A percentile compares a stretch with the other conserved stretches of the same genome.
These are phyloP conservation scores for Tichodroma muraria DNA, from an alignment of 2,113 vertebrate genomes.

Conservation along the genomic window DNA sequence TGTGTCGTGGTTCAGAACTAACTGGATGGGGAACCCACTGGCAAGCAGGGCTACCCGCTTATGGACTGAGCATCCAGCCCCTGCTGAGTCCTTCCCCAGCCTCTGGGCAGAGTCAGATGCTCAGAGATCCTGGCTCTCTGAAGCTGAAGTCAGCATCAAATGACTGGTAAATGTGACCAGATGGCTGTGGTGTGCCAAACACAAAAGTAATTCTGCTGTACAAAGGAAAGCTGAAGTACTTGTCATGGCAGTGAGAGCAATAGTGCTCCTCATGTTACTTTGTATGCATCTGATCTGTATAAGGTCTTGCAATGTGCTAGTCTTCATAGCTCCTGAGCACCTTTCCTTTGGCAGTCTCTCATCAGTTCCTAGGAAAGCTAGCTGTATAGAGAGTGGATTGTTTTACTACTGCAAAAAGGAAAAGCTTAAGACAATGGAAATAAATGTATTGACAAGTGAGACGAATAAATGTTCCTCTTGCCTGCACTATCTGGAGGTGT, in stretches of 20 bases:
- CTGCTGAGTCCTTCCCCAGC: not conserved
- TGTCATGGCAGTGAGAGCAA: not conserved
- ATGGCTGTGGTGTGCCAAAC: not conserved
- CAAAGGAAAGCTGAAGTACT: not conserved
- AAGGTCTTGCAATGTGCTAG: not conserved
- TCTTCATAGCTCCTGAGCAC: not conserved
- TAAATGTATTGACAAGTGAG: conserved; percentile 67
- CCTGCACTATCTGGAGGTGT: conserved; percentile 49
- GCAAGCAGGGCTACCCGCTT: not conserved
- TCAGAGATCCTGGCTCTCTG: not conserved
- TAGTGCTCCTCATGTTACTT: not conserved
- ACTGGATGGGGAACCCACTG: not conserved
- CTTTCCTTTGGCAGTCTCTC: not conserved
- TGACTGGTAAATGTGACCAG: not conserved
- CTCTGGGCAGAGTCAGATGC: not conserved
- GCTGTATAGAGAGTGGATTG: conserved; percentile 14
- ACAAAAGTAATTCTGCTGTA: not conserved
- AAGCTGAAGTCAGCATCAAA: not conserved
- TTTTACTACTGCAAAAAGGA: conserved; percentile 25
- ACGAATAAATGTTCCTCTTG: conserved; percentile 66
- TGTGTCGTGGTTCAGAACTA: fast-evolving
- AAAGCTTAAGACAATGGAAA: not conserved
- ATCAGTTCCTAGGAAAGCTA: not conserved
- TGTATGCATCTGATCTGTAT: not conserved
- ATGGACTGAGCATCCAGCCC: not conserved